A percentile compares a stretch with the other conserved stretches of the same genome.
Conservation (phyloP, 2,113 vertebrate genomes). For the Anarhynchus alexandrinus region DNA sequence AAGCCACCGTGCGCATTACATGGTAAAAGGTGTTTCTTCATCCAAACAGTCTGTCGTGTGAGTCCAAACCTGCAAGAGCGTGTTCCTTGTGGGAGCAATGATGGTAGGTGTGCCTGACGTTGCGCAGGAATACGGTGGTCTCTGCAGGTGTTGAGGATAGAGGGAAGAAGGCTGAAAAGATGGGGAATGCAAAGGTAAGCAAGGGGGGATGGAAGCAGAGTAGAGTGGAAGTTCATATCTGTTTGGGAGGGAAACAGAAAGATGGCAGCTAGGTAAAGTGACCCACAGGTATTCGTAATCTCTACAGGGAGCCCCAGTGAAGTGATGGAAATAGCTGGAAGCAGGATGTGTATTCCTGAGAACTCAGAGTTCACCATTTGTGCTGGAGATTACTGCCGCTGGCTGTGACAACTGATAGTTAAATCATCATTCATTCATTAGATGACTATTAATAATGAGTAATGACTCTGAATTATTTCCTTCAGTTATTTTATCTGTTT, state of each 20-base stretch:
- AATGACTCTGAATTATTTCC: neutral
- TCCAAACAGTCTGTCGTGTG: neutral
- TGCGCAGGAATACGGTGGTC: neutral
- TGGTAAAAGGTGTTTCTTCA: neutral
- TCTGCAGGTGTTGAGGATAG: neutral
- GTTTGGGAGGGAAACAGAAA: neutral
- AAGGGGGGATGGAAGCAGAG: neutral
- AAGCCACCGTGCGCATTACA: neutral
- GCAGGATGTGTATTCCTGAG: neutral
- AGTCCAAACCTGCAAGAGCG: neutral
- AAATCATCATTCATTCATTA: neutral
- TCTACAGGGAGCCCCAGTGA: neutral
- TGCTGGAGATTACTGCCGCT: neutral
- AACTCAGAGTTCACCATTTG: neutral
- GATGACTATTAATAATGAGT: neutral
- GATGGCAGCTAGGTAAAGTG: neutral
- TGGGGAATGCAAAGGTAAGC: neutral
- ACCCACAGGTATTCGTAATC: accelerated
- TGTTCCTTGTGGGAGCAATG: neutral
- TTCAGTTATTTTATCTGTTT: neutral
- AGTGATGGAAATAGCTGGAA: neutral
- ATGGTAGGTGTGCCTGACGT: neutral
- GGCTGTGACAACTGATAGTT: neutral
- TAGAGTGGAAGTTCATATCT: neutral
- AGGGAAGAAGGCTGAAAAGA: neutral